Base-by-base conservation (phyloP, 2,888 invertebrate genomes). In the Phlogophora meticulosa region DNA sequence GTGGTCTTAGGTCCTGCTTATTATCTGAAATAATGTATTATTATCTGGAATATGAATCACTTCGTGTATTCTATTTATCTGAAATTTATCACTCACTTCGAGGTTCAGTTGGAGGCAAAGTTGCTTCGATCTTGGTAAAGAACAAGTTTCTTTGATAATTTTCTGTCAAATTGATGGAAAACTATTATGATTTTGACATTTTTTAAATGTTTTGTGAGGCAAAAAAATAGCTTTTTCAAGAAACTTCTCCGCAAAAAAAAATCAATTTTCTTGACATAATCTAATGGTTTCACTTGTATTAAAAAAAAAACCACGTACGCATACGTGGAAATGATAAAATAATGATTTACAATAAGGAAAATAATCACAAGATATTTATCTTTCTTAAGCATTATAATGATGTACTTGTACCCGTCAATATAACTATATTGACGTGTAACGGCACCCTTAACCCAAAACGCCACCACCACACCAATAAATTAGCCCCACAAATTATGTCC, bases 31-130 rank as follows among this genome's bases (percentile, higher is more conserved):
- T 77, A 73, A 51, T 64, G 45, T 72, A 43, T 36, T 67, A 59
- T 43, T 73, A 62, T 73, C 68, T 61, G 20, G 51, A 61, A 67
- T 56, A 78, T 78, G 68, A 76, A 76, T 76, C 46, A 78, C 57
- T 62, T 61, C 36, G 53, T 66, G 78, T 78, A 67, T 73, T 58
- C n/a, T 51, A 49, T 60, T 72, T 67, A 73, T 75, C 75, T 61
- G 24, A n/a, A 73, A 73, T 74, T 51, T 67, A 75, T 78, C 55
- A 53, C 55, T 78, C 74, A 75, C 49, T 67, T 55, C 11, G 64
- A 40, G 53, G 28, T 55, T 49, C 45, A 42, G 60, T 67, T 66
- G 38, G 5, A 22, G 10, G 17, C n/a, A 17, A 55, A 11, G 22
- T 55, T 61, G 9, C 17, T 34, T 36, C 20, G 42, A 1, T 24